These are phyloP conservation scores for Sphyrna mokarran DNA, from an alignment of 2,113 vertebrate species.

Conservation along the genomic window DNA sequence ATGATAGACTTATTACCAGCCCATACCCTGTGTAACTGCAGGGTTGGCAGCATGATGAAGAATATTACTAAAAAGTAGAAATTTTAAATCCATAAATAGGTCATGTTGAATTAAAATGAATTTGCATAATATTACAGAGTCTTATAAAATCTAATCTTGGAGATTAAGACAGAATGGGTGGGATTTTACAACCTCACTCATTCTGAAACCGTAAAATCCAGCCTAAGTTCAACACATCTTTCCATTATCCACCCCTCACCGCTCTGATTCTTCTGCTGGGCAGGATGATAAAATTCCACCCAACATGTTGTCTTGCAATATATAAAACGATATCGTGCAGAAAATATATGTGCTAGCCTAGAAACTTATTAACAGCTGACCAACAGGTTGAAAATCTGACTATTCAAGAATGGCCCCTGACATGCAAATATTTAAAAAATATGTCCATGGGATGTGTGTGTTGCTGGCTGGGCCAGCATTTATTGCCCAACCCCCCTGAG, in stretches of 20 bases:
- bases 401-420: background rate
- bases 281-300: too few species aligned
- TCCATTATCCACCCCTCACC: too few species aligned
- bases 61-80: background rate
- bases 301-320: background rate
- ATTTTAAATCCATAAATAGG: background rate
- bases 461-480: too few species aligned
- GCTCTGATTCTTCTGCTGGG: too few species aligned
- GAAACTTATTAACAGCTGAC: background rate
- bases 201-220: too few species aligned
- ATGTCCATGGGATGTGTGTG: too few species aligned
- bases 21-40: background rate
- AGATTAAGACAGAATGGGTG: background rate
- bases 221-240: too few species aligned
- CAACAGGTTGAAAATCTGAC: background rate
- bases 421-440: background rate
- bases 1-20: background rate
- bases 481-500: too few species aligned
- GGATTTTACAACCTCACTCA: too few species aligned
- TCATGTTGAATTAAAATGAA: background rate
- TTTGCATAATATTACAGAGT: background rate
- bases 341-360: background rate
- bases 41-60: background rate
- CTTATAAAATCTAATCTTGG: background rate
- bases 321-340: background rate